Conservation (phyloP, 2,113 vertebrate genomes). For the Micromys minutus region DNA sequence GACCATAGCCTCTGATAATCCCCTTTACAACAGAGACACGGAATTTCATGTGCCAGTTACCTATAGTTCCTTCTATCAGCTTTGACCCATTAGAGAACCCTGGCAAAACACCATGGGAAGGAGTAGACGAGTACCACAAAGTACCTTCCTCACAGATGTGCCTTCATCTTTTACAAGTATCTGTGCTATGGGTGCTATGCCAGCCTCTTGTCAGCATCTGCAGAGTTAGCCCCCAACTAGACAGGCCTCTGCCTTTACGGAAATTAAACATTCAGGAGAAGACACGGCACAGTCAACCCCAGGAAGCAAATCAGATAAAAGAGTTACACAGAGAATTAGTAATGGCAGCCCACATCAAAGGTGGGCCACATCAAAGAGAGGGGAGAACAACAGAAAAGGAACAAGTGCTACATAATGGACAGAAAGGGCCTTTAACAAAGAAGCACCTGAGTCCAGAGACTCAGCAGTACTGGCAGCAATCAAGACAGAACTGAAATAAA, state of each 20-base stretch:
- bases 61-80: neutral
- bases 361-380: accelerated
- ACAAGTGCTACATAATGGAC: neutral
- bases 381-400: neutral
- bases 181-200: accelerated
- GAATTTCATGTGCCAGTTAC: neutral
- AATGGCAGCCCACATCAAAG: neutral
- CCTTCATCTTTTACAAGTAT: neutral
- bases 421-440: neutral
- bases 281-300: no score
- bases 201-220: neutral
- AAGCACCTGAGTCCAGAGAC: neutral
- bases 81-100: neutral
- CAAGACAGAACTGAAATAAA: no score
- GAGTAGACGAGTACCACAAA: no score
- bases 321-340: neutral
- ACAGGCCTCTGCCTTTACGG: neutral
- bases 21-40: neutral
- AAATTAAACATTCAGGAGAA: no score
- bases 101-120: neutral
- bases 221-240: no score
- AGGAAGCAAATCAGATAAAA: neutral
- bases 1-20: neutral
- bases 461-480: neutral
- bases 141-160: no score